Conservation (phyloP, 2,888 invertebrate genomes). For the Rhagonycha fulva region DNA sequence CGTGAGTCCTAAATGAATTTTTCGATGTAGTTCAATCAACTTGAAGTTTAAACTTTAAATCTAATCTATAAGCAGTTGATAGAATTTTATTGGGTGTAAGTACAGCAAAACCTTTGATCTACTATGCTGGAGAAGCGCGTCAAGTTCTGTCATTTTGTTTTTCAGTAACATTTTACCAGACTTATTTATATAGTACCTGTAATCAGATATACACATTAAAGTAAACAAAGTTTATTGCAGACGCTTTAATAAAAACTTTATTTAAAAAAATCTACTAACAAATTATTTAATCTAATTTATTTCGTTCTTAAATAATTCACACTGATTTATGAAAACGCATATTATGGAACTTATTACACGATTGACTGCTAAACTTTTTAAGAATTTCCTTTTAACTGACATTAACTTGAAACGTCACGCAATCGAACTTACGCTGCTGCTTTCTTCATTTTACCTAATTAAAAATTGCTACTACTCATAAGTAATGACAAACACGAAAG, state of each 20-base stretch:
- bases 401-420: conserved; percentile 12
- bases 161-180: background rate
- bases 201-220: no score
- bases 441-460: conserved; percentile 15
- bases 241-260: no score
- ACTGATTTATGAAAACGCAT: background rate
- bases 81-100: background rate
- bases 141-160: background rate
- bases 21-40: background rate
- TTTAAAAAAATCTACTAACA: background rate
- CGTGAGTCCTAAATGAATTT: background rate
- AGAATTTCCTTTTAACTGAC: conserved; percentile 3
- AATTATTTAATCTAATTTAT: background rate
- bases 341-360: background rate
- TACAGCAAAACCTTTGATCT: background rate
- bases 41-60: background rate
- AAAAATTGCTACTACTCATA: conserved; percentile 13
- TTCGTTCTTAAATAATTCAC: background rate
- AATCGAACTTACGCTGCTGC: conserved; percentile 16
- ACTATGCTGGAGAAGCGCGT: background rate
- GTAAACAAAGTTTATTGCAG: no score
- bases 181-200: no score
- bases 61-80: background rate
- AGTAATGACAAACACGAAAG: conserved; percentile 13
- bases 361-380: conserved; percentile 1